Base-by-base conservation (phyloP, 2,797 vertebrate genomes). In the Taenioides sp. region DNA sequence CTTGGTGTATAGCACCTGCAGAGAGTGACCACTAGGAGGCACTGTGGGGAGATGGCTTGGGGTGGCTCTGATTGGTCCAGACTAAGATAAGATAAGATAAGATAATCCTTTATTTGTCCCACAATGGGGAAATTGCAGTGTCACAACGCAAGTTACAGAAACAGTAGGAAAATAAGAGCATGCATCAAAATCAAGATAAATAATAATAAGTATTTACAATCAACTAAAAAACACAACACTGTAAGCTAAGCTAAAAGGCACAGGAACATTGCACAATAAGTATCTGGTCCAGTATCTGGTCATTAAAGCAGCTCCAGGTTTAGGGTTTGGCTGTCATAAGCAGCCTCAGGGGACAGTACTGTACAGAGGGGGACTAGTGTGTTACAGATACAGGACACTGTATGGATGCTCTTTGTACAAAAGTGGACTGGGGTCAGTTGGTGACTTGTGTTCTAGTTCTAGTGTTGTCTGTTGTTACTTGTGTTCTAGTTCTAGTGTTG, bases 271-370 rank as follows among this genome's bases (percentile, higher is more conserved):
- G n/a, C n/a, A n/a, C n/a, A n/a, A n/a, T n/a, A n/a, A n/a, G n/a
- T n/a, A n/a, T n/a, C n/a, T n/a, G n/a, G n/a, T 73, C 78, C 63
- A 75, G 67, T 88, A 77, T 80, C 71, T 81, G 69, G 81, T 91
- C 70, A 70, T 91, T 90, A 90, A 85, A 78, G 76, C 75, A 74
- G 67, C 78, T 72, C 75, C 77, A 69, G 82, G 81, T 59, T 86
- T 58, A 85, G 90, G 92, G 91, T 92, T 92, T 87, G 71, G 81
- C 88, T 89, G 89, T 87, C 84, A 83, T 74, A 80, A 73, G 67
- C 64, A 74, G 61, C 34, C 75, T 71, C 54, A 66, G 79, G 52
- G 62, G 82, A 82, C 74, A 67, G 73, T 3, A 65, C 65, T n/a
- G 80, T 73, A 63, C 25, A 72, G 59, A 74, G 62, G 52, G 52